Evolutionary conservation across 1,140 invertebrate species (phyloP).

Genomic region (Onthophagus taurus): DNA sequence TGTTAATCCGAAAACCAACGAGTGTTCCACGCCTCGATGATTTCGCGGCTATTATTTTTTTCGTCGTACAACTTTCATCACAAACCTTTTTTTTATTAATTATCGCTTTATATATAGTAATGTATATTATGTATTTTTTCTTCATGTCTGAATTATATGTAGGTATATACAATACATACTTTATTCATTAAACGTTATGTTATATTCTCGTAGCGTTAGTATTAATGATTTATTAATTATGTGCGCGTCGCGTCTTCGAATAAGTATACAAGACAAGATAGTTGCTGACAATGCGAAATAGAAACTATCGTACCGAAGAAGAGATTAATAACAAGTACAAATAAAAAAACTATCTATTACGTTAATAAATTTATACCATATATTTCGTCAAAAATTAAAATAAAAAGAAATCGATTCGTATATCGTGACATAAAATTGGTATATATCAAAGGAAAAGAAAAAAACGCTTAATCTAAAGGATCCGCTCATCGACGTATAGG

Average conservation of each 20-base stretch:
- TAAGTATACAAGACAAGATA: too few relatives aligned
- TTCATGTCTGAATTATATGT: neutral
- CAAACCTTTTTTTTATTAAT: constrained; percentile 7
- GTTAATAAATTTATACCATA: too few relatives aligned
- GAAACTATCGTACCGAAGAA: too few relatives aligned
- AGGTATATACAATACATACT: neutral
- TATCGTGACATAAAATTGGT: too few relatives aligned
- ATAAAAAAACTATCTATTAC: too few relatives aligned
- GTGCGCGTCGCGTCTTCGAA: too few relatives aligned
- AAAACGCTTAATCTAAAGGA: neutral
- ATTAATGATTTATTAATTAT: too few relatives aligned
- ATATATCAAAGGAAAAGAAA: constrained; percentile 1
- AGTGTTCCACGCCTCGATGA: constrained; percentile 9
- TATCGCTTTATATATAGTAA: neutral
- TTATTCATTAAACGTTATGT: neutral
- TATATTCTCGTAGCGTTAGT: neutral
- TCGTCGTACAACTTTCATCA: constrained; percentile 1
- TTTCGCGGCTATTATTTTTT: neutral
- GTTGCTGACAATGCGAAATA: too few relatives aligned
- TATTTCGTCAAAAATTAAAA: neutral
- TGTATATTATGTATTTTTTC: constrained; percentile 3
- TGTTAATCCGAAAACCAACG: neutral
- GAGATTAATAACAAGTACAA: too few relatives aligned
- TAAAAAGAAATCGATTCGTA: constrained; percentile 1
- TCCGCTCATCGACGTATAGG: too few relatives aligned